Evolutionary conservation across 2,797 vertebrate genomes (phyloP).

Genomic region (Ciconia nigra): DNA sequence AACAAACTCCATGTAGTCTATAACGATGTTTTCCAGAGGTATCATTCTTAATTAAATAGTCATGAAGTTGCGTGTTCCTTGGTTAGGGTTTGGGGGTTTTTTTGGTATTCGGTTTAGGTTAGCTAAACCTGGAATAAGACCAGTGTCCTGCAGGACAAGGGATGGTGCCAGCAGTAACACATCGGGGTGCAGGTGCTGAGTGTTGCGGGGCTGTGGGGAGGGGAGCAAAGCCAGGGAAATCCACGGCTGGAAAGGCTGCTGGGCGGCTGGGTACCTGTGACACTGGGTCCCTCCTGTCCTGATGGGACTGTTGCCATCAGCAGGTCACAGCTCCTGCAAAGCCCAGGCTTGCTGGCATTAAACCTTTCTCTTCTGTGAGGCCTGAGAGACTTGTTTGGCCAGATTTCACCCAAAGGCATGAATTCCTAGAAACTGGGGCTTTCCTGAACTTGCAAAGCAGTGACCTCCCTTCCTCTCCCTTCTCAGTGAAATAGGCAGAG

Average conservation of each 20-base stretch:
- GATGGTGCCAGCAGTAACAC: not conserved
- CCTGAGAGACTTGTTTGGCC: not conserved
- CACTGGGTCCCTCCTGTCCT: not conserved
- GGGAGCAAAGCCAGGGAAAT: not conserved
- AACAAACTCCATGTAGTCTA: not conserved
- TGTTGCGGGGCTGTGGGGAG: not conserved
- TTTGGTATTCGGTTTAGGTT: not conserved
- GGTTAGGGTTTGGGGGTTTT: not conserved
- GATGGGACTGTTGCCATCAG: accelerated
- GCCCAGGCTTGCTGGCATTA: not conserved
- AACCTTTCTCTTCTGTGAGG: not conserved
- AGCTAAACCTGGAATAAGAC: not conserved
- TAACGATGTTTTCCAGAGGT: not conserved
- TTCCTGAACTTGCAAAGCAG: not conserved
- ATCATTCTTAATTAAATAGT: not conserved
- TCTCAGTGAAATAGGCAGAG: not conserved
- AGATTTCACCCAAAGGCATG: not conserved
- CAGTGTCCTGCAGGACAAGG: not conserved
- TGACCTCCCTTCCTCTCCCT: not conserved
- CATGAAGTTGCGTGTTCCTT: not conserved
- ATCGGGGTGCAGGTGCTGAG: not conserved
- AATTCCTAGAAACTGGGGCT: not conserved
- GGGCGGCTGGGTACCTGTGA: not conserved
- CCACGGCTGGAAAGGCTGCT: not conserved
- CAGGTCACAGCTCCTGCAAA: not conserved